Evolutionary conservation across 2,113 vertebrate species (phyloP).

Genomic region (Macquaria australasica): DNA sequence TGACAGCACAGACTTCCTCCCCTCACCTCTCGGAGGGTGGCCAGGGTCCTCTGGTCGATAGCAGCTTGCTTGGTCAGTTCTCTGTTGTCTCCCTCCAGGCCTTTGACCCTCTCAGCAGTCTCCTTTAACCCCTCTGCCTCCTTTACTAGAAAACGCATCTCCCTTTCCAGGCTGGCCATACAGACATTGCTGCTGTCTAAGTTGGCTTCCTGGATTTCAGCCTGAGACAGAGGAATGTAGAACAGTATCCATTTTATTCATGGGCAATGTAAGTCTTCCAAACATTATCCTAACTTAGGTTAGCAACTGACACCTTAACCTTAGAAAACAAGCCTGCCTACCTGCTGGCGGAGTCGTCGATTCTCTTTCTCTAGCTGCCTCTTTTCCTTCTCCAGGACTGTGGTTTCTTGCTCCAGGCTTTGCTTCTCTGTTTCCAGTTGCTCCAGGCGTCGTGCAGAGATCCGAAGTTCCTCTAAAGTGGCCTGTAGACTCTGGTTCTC

Average conservation of each 20-base stretch:
- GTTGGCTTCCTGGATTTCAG: constrained; percentile 91
- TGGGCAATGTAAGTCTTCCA: not conserved
- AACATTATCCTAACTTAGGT: rapidly evolving
- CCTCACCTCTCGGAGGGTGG: constrained; percentile 91
- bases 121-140: constrained; percentile 90
- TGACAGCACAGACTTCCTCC: not conserved
- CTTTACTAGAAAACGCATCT: constrained; percentile 88
- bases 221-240: constrained; percentile 71
- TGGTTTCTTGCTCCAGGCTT: constrained; percentile 76
- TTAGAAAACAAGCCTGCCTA: not conserved
- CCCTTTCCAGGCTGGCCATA: constrained; percentile 87
- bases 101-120: constrained; percentile 87
- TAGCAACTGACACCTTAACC: not conserved
- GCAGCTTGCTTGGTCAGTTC: constrained; percentile 92
- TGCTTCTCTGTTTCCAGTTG: constrained; percentile 77
- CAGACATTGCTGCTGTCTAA: constrained; percentile 88
- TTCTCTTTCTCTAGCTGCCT: constrained; percentile 87
- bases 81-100: constrained; percentile 92
- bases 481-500: constrained; percentile 78
- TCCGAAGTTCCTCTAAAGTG: constrained; percentile 75
- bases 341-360: constrained; percentile 79
- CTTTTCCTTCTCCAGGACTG: constrained; percentile 87
- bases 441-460: constrained; percentile 72
- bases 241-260: not conserved
- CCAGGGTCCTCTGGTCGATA: constrained; percentile 91